Evolutionary conservation across 2,113 vertebrate species (phyloP), one percentile per base, ranked within the genome.

Genomic region (Engystomops pustulosus): DNA sequence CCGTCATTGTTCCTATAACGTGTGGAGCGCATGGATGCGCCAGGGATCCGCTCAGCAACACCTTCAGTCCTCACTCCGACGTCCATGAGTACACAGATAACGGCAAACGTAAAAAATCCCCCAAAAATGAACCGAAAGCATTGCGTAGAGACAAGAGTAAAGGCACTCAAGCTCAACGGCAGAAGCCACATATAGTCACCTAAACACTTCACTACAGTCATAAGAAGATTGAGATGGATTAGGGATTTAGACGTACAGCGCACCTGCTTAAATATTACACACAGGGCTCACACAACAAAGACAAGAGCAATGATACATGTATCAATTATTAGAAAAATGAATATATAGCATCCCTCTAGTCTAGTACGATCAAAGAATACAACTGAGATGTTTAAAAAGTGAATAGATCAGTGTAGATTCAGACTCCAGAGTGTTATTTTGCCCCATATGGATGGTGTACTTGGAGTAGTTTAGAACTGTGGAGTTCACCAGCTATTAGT

Each of bases 1-100:
- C 86, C 14, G 86, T 88, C 68, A 91, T 87, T 51, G 87, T 74
- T 81, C 51, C 51, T 18, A 78, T 89, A 83, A 77, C 75, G 75
- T 23, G 80, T 44, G 77, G 58, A 11, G 62, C 75, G 20, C 72
- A 85, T 53, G 10, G 67, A 81, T 1, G 27, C 17, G 23, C 53
- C 25, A 30, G 9, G 38, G 14, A 15, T 25, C 10, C 14, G 8
- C 14, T 15, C 4, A 49, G 3, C 2, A 17, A 2, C 7, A 11
- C 5, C 17, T n/a, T 10, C 10, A 27, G 9, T n/a, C n/a, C n/a
- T n/a, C n/a, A n/a, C n/a, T 25, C 0, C 14, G 27, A 1, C 27
- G 3, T 32, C 62, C 3, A 72, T 71, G 34, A 83, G 34, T 27
- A 41, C 14, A 2, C 23, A 20, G 78, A 85, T 49, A 36, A 67